Conservation (phyloP, 1,140 invertebrate species). For the Hycleus cichorii region DNA sequence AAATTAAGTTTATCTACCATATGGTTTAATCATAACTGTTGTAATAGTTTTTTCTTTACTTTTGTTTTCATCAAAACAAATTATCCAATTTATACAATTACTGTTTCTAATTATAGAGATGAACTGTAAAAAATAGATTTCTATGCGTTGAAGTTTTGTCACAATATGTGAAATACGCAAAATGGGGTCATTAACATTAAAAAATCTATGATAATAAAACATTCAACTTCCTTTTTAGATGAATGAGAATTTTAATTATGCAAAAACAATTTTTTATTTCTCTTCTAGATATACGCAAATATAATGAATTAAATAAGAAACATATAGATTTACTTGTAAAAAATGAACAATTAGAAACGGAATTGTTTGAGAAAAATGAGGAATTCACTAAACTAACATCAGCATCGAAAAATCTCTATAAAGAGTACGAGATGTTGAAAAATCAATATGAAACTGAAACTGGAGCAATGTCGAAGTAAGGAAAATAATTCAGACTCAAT, state of each 20-base stretch:
- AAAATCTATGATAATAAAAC: neutral
- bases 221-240: neutral
- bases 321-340: conserved; percentile 51
- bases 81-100: too few relatives aligned
- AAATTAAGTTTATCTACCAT: too few relatives aligned
- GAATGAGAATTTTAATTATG: neutral
- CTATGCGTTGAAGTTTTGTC: too few relatives aligned
- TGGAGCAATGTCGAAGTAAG: conserved; percentile 57
- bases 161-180: too few relatives aligned
- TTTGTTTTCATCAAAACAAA: too few relatives aligned
- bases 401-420: conserved; percentile 62
- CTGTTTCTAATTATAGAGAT: too few relatives aligned
- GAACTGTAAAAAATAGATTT: too few relatives aligned
- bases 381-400: conserved; percentile 53
- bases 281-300: conserved; percentile 50
- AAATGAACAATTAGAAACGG: conserved; percentile 47
- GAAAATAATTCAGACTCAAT: neutral
- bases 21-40: too few relatives aligned
- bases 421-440: conserved; percentile 64
- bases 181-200: too few relatives aligned
- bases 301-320: conserved; percentile 53
- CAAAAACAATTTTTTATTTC: neutral
- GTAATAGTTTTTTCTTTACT: too few relatives aligned
- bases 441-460: conserved; percentile 64
- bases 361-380: conserved; percentile 52